Conservation (phyloP, 2,113 vertebrate species). For the Dromas ardeola region DNA sequence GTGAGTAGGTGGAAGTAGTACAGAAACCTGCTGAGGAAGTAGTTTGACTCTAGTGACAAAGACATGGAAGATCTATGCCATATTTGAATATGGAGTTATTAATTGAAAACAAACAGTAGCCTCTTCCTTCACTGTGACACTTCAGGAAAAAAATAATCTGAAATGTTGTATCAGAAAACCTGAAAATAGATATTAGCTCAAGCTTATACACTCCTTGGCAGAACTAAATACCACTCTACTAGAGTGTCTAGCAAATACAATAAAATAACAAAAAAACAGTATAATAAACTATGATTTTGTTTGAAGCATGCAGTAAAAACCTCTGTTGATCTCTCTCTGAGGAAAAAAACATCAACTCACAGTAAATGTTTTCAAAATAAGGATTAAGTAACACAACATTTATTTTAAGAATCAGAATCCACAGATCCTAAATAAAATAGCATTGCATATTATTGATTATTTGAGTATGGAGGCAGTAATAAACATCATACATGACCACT, state of each 20-base stretch:
- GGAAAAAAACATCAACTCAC: not conserved
- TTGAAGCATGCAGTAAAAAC: not conserved
- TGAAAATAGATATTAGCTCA: not conserved
- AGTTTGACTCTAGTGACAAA: not conserved
- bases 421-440: not conserved
- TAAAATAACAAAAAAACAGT: not conserved
- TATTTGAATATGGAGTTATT: not conserved
- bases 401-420: not conserved
- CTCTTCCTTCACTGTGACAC: not conserved
- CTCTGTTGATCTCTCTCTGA: accelerated
- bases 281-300: not conserved
- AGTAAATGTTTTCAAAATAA: not conserved
- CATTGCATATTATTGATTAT: not conserved
- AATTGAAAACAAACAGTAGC: not conserved
- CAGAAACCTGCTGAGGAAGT: not conserved
- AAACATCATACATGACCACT: not conserved
- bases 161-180: not conserved
- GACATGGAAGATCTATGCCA: not conserved
- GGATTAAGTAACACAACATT: not conserved
- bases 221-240: not conserved
- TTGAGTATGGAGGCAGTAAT: not conserved
- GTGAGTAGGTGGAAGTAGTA: not conserved
- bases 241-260: not conserved
- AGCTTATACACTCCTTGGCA: not conserved
- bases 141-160: not conserved